Base-by-base conservation (phyloP, 1,140 invertebrate genomes). In the Cydia amplana region DNA sequence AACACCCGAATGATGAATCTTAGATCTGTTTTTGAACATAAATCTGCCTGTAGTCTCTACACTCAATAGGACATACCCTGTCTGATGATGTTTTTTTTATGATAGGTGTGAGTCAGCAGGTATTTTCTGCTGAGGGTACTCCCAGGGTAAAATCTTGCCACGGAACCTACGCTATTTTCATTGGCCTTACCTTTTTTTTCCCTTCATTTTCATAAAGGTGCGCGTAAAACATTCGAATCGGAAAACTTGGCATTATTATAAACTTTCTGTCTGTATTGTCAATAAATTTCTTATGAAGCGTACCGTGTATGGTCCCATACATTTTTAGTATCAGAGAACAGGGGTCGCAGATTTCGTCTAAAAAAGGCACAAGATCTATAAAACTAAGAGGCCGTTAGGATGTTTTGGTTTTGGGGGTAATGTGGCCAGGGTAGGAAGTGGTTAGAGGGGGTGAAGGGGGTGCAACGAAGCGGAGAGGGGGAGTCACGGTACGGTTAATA, bases 351-450 rank as follows among this genome's bases (percentile, higher is more conserved):
- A n/a, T 60, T 23, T 60, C 1, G n/a, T 9, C 3, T 23, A 6
- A 60, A 10, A 20, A 60, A 20, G 55, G 0, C 55, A 60, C 9
- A 60, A 2, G n/a, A 23, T 9, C 18, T 23, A 60, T 60, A 9
- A 12, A 60, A 3, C 0, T 60, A 3, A 3, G 16, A 20, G 55
- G 55, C n/a, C 6, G 55, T 60, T 23, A 23, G 4, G 55, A 18
- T 23, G 20, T 60, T 60, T 60, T 23, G 20, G 55, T 70, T 70
- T 70, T 65, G n/a, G 32, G 65, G 25, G 6, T 18, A n/a, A 70
- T 40, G 36, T 40, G 65, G 28, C 16, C 28, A 36, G 65, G 65
- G 65, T 70, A 70, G 65, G 65, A 70, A 70, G 65, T 70, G 65
- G 65, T 70, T 70, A 70, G 7, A 16, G 32, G 28, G 63, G 65